Percentiles rank a stretch among this genome's conserved stretches.
These are phyloP conservation scores for Gadopsis marmoratus DNA, from an alignment of 2,797 vertebrate genomes.

Conservation along the genomic window DNA sequence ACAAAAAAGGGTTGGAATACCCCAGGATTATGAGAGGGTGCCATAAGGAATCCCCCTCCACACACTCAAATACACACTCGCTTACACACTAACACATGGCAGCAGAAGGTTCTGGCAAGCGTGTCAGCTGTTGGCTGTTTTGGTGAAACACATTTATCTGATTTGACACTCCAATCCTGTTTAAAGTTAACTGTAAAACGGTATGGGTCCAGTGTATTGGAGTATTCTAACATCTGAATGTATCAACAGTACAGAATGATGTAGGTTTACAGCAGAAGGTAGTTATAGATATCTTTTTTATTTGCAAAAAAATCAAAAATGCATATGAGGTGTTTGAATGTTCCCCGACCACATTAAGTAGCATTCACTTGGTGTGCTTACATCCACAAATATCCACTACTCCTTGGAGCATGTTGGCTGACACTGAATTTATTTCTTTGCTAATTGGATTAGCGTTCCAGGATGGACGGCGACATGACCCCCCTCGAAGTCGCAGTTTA, in stretches of 20 bases:
- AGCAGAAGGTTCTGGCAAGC: constrained; percentile 27
- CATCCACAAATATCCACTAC: neutral
- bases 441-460: constrained; percentile 36
- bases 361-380: neutral
- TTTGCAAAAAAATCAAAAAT: neutral
- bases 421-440: constrained; percentile 1
- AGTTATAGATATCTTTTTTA: neutral
- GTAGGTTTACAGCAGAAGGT: neutral
- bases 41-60: constrained; percentile 21
- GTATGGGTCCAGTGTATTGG: neutral
- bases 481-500: constrained; percentile 21
- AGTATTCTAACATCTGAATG: constrained; percentile 4
- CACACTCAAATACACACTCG: constrained; percentile 5
- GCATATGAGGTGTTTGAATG: neutral
- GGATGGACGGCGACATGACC: constrained; percentile 48
- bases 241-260: neutral
- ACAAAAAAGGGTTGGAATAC: constrained; percentile 4
- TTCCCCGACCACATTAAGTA: neutral
- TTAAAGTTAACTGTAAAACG: constrained; percentile 16
- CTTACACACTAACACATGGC: neutral
- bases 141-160: constrained; percentile 31
- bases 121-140: constrained; percentile 36
- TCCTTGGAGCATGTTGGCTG: neutral
- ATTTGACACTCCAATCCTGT: constrained; percentile 25
- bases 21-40: neutral